Evolutionary conservation across 2,113 vertebrate genomes (phyloP), one percentile per base, ranked within the genome.

Genomic region (Colossoma macropomum): DNA sequence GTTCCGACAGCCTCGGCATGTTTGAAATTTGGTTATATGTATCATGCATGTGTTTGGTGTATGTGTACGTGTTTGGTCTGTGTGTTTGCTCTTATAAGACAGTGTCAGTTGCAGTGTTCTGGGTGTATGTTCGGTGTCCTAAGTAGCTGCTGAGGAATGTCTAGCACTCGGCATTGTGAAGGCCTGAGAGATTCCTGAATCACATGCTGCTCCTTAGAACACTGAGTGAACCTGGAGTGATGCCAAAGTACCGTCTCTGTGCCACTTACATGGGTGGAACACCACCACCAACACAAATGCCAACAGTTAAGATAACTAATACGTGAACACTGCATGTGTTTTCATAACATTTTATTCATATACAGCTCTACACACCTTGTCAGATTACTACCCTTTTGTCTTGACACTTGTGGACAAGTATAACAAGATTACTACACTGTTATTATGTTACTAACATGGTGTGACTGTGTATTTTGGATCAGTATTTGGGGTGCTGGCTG

Each of bases 151-250:
- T 30, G 28, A 87, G 85, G 89, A 92, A 93, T 88, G 87, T 70
- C 59, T 80, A 63, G 41, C 73, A 77, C 87, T 82, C 30, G 19
- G 84, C 87, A 82, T 90, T 82, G 83, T 79, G 85, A 60, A 48
- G 60, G 45, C 17, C 65, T 79, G 92, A 89, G 86, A 94, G 75
- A 93, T 93, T 94, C 89, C 87, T 86, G 54, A 88, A 75, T 89
- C 85, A 83, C 75, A 84, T 84, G 88, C 54, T 80, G 81, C 41
- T 17, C 13, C 13, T 13, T 25, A 82, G 72, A 68, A 54, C 52
- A 48, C 56, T 83, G 65, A 52, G 7, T 25, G 32, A 52, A 75
- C 54, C 68, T 59, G 11, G 72, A 59, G 25, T 54, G 19, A 66
- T 68, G 59, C 62, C 48, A 56, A 13, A 56, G 32, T 75, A 4